Percentiles rank a stretch among this genome's conserved stretches.
Evolutionary conservation across 2,888 invertebrate genomes (phyloP).

Genomic region (Campoplex nolae): DNA sequence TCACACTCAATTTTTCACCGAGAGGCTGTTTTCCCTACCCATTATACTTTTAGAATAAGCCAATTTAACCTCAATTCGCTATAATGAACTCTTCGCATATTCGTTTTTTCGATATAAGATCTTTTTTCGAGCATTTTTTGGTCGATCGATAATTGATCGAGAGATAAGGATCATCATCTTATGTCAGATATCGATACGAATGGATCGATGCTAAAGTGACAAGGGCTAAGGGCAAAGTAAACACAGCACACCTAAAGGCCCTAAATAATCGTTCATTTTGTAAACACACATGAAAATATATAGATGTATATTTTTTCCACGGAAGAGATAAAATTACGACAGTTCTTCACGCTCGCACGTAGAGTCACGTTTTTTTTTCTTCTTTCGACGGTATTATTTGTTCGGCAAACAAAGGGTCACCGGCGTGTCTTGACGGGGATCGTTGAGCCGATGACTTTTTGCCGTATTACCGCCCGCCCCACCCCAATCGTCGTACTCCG

Average conservation of each 20-base stretch:
- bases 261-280: constrained; percentile 44
- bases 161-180: constrained; percentile 15
- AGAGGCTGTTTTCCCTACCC: not conserved
- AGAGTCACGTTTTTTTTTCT: constrained; percentile 41
- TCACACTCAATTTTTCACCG: not conserved
- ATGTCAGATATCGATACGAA: not conserved
- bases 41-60: not conserved
- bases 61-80: too few relatives aligned
- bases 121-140: not conserved
- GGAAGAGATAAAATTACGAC: constrained; percentile 68
- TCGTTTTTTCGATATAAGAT: not conserved
- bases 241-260: constrained; percentile 62
- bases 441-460: constrained; percentile 51
- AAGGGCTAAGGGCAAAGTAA: constrained; percentile 52
- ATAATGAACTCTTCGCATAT: not conserved
- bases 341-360: constrained; percentile 38
- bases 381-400: constrained; percentile 60
- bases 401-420: constrained; percentile 64
- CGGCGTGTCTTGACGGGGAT: constrained; percentile 61
- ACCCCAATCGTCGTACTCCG: constrained; percentile 8
- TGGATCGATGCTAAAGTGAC: constrained; percentile 48
- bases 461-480: constrained; percentile 22
- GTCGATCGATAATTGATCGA: constrained; percentile 9
- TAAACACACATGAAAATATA: constrained; percentile 10
- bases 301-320: constrained; percentile 55